Percentiles rank a stretch among this genome's conserved stretches.
Evolutionary conservation across 2,888 invertebrate genomes (phyloP).

Genomic region (Resseliella maxima): DNA sequence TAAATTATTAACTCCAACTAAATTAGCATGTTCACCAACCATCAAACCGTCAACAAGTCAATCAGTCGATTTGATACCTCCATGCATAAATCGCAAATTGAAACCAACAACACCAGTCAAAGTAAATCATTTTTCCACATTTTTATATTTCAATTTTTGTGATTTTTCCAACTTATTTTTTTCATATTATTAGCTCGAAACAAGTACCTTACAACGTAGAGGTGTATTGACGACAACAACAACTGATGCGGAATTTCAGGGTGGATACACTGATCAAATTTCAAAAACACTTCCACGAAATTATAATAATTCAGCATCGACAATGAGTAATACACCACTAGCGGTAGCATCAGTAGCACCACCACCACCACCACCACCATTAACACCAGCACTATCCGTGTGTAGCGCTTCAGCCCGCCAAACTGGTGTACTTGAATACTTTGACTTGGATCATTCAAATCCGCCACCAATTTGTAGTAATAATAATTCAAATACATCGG

Average conservation of each 20-base stretch:
- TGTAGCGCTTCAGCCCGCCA: slow-evolving; percentile 59
- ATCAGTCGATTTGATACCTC: slow-evolving; percentile 71
- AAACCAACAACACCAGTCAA: slow-evolving; percentile 70
- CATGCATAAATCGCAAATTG: slow-evolving; percentile 73
- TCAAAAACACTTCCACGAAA: slow-evolving; percentile 65
- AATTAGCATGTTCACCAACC: not conserved
- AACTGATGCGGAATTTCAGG: slow-evolving; percentile 61
- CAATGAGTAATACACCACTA: not conserved
- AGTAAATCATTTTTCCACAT: not conserved
- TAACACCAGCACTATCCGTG: not conserved
- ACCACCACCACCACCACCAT: slow-evolving; percentile 60
- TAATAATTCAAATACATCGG: slow-evolving; percentile 47
- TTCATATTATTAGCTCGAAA: slow-evolving; percentile 59
- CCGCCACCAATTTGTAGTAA: slow-evolving; percentile 56
- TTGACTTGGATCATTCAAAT: slow-evolving; percentile 79
- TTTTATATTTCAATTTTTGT: not conserved
- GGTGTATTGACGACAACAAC: slow-evolving; percentile 60
- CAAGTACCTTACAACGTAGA: slow-evolving; percentile 62
- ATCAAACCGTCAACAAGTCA: slow-evolving; percentile 58
- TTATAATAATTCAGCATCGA: slow-evolving; percentile 60
- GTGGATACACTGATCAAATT: slow-evolving; percentile 61
- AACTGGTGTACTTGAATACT: slow-evolving; percentile 76
- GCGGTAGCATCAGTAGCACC: slow-evolving; percentile 63
- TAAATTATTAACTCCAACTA: not conserved
- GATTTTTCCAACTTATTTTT: not conserved